Evolutionary conservation across 2,888 invertebrate species (phyloP), one percentile per base, ranked within the genome.

Genomic region (Imbricaverruca yamaguchii): DNA sequence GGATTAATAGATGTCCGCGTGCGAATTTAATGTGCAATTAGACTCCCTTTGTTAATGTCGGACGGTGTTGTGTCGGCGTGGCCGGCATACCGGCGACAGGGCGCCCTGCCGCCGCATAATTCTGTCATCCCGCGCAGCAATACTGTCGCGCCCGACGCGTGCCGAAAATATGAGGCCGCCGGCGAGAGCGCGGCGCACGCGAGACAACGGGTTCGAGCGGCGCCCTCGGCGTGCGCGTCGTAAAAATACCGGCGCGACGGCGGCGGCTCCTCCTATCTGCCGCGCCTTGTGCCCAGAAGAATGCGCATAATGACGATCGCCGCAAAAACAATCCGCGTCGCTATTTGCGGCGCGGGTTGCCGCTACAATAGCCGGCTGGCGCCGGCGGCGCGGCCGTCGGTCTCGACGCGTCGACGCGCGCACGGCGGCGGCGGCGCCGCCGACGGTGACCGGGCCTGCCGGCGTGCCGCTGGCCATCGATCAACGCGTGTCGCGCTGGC

Each of bases 21-120:
- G 53, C 55, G 74, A 74, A 74, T 74, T 74, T 74, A 74, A 74
- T 74, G 74, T 74, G 74, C 74, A 74, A 74, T 74, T 74, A 74
- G 74, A 74, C 74, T 55, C 53, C 53, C 74, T 74, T 53, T 74
- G 74, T 74, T 74, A 74, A 74, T 74, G 74, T 74, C 8, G 39
- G 53, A 21, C 74, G 18, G 8, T 74, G 74, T 55, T 21, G 74
- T 15, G 10, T 7, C 74, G 8, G 21, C 9, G 18, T 8, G 18
- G 15, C 18, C 1, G 39, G 21, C 74, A 39, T 55, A 18, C 74
- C 74, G 15, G 7, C 74, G 55, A 21, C 21, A 74, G 74, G 18
- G 9, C 23, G 74, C 55, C 4, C 53, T 25, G 25, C 13, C 55
- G 74, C 74, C 9, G 55, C 74, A 55, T 74, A 74, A 74, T 53